A percentile compares a stretch with the other conserved stretches of the same genome.
Evolutionary conservation across 1,140 invertebrate species (phyloP).

Genomic region (Octopus bimaculoides): DNA sequence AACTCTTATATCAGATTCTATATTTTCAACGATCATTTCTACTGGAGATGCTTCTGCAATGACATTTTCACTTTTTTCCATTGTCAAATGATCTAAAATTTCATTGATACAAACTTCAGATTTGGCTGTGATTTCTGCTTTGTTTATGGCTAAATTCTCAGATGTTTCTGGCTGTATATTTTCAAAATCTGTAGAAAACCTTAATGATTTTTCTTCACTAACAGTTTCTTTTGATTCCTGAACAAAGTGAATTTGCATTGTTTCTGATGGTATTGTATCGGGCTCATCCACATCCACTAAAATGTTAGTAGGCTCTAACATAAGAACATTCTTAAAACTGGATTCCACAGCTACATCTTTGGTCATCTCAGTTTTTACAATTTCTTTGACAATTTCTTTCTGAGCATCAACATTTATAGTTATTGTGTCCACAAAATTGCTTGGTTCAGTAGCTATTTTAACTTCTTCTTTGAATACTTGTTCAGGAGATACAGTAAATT

Average conservation of each 20-base stretch:
- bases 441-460: not conserved
- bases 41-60: not conserved
- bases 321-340: constrained; percentile 1
- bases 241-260: not conserved
- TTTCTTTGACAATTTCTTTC: not conserved
- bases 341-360: not conserved
- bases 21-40: not conserved
- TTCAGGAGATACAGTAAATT: not conserved
- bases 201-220: not conserved
- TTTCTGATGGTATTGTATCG: not conserved
- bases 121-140: not conserved
- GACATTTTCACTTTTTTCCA: not conserved
- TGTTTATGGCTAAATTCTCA: not conserved
- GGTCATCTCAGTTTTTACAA: not conserved
- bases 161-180: not conserved
- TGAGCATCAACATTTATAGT: not conserved
- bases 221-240: not conserved
- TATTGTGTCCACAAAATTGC: not conserved
- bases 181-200: not conserved
- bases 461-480: not conserved
- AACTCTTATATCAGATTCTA: not conserved
- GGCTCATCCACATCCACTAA: not conserved
- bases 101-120: not conserved
- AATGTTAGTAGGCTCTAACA: constrained; percentile 1
- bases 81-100: not conserved